phyloP scores from a whole-genome alignment of 2,888 invertebrate genomes.

The Selenia dentaria region DNA sequence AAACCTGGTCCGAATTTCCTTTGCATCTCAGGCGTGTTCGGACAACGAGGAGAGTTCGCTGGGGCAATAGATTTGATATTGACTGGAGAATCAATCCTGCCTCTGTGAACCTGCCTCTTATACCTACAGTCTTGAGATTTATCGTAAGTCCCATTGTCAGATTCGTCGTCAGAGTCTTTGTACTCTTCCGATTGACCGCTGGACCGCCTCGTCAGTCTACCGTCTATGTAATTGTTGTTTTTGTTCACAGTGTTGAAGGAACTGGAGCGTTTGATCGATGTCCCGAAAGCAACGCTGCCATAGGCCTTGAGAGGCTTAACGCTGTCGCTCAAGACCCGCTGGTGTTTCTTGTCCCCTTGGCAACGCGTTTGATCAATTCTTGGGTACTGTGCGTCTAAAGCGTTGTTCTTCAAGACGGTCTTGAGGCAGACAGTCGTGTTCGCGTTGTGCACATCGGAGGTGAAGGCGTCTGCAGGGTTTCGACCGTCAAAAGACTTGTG shows the following conservation, averaged over 20 bases:
- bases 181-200: constrained; percentile 69
- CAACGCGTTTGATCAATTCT: constrained; percentile 76
- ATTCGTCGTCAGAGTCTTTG: constrained; percentile 75
- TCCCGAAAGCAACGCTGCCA: constrained; percentile 54
- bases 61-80: constrained; percentile 74
- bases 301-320: constrained; percentile 47
- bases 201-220: constrained; percentile 56
- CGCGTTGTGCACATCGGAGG: constrained; percentile 67
- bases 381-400: constrained; percentile 62
- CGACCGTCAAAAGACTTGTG: constrained; percentile 82
- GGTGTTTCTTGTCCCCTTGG: constrained; percentile 67
- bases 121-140: constrained; percentile 77
- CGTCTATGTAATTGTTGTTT: constrained; percentile 70
- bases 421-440: constrained; percentile 66
- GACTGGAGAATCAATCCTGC: constrained; percentile 85
- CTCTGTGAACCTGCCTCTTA: constrained; percentile 90
- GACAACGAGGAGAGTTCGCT: constrained; percentile 81
- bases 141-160: constrained; percentile 64
- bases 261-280: constrained; percentile 87
- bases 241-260: constrained; percentile 85
- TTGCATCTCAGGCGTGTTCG: constrained; percentile 86
- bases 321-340: constrained; percentile 58
- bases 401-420: constrained; percentile 74
- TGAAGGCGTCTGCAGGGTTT: constrained; percentile 62
- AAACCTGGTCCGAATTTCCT: constrained; percentile 83